Evolutionary conservation across 2,797 vertebrate genomes (phyloP).

Genomic region (Trachops cirrhosus): DNA sequence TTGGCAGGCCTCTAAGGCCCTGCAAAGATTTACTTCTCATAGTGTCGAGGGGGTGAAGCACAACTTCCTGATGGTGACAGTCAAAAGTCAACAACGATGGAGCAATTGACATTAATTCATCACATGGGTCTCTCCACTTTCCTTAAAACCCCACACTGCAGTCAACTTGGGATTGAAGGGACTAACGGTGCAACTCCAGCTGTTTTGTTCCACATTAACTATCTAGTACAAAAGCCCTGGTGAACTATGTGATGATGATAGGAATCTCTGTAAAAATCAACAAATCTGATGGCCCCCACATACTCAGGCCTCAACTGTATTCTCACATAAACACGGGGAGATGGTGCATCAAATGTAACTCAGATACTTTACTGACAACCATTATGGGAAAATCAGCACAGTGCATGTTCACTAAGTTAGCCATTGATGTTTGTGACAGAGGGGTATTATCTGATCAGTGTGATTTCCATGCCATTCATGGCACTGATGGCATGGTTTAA

Average conservation of each 20-base stretch:
- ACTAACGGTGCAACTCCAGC: neutral
- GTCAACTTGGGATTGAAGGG: neutral
- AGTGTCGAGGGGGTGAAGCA: neutral
- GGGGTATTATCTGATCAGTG: neutral
- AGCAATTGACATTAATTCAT: neutral
- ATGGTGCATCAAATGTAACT: neutral
- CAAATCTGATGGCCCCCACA: neutral
- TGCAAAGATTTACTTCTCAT: neutral
- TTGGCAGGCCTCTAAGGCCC: neutral
- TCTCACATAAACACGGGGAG: neutral
- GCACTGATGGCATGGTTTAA: neutral
- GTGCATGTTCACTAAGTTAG: neutral
- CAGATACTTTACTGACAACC: neutral
- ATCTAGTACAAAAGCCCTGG: neutral
- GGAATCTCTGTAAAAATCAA: neutral
- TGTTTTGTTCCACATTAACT: neutral
- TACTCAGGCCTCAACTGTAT: neutral
- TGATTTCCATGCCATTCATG: neutral
- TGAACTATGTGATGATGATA: neutral
- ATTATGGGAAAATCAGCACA: conserved; percentile 9
- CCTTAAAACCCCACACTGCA: neutral
- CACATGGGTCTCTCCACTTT: neutral
- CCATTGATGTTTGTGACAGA: neutral
- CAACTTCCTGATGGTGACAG: neutral
- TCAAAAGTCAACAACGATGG: neutral